Percentiles rank a stretch among this genome's conserved stretches.
Conservation (phyloP, 2,113 vertebrate genomes). For the Tachycineta bicolor region DNA sequence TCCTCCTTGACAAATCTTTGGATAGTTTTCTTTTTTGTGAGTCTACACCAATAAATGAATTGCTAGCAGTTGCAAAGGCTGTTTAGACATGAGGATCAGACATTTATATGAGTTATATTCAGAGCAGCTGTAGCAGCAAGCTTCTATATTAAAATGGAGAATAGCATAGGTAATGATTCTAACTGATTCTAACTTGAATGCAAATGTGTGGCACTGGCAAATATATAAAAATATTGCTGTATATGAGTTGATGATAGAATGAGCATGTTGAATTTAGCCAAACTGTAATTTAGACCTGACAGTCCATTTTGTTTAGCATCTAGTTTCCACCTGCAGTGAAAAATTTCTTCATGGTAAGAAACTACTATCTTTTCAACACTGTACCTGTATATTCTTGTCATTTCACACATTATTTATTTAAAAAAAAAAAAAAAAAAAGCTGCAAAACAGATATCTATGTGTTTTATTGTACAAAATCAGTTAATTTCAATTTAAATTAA, state of each 20-base stretch:
- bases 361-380: not conserved
- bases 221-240: not conserved
- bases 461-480: not conserved
- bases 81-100: not conserved
- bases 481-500: not conserved
- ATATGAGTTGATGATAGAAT: not conserved
- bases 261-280: not conserved
- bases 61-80: not conserved
- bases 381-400: not conserved
- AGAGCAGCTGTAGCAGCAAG: not conserved
- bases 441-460: not conserved
- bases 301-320: not conserved
- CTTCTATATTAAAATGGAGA: not conserved
- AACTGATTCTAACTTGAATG: not conserved
- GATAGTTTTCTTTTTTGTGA: not conserved
- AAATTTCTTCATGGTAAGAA: not conserved
- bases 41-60: not conserved
- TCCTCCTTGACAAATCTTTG: not conserved
- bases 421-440: not conserved
- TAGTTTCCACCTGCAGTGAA: not conserved
- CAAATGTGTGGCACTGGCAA: not conserved
- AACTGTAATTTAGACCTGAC: not conserved
- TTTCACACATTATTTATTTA: not conserved
- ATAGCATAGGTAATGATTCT: not conserved
- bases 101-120: not conserved